Evolutionary conservation across 1,140 invertebrate genomes (phyloP).

Genomic region (Eupristina koningsbergeri): DNA sequence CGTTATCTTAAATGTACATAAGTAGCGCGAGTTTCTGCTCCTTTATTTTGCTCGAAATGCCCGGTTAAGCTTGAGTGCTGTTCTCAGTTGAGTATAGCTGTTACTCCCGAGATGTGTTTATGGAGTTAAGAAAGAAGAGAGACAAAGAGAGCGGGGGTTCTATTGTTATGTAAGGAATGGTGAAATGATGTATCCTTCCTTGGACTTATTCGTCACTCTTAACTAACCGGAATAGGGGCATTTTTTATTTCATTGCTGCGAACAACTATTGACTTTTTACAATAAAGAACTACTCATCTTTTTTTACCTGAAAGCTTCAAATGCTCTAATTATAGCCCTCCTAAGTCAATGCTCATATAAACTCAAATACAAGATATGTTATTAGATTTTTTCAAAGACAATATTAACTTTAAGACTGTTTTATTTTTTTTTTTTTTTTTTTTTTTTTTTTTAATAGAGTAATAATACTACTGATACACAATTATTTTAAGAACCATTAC

Average conservation of each 20-base stretch:
- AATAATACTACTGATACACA: too few relatives aligned
- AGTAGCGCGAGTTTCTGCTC: not conserved
- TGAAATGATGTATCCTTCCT: not conserved
- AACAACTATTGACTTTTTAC: too few relatives aligned
- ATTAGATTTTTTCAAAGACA: too few relatives aligned
- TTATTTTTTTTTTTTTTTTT: too few relatives aligned
- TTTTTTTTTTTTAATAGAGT: too few relatives aligned
- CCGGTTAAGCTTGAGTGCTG: slow-evolving; percentile 5
- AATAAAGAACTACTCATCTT: not conserved
- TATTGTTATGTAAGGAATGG: slow-evolving; percentile 5
- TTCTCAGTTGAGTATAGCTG: not conserved
- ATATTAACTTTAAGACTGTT: too few relatives aligned
- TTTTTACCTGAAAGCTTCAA: too few relatives aligned
- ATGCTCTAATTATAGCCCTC: too few relatives aligned
- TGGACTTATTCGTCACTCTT: not conserved
- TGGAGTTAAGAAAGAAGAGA: not conserved
- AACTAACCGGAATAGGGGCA: not conserved
- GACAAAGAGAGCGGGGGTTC: slow-evolving; percentile 6
- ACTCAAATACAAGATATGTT: too few relatives aligned
- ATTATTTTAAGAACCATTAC: too few relatives aligned
- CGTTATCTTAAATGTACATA: slow-evolving; percentile 38
- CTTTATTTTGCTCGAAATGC: slow-evolving; percentile 17
- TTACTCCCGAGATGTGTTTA: slow-evolving; percentile 4
- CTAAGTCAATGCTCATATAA: too few relatives aligned
- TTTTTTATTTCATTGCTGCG: not conserved